Percentiles rank a stretch among this genome's conserved stretches.
These are phyloP conservation scores for Bombus pascuorum DNA, from an alignment of 1,140 invertebrate species.

Conservation along the genomic window DNA sequence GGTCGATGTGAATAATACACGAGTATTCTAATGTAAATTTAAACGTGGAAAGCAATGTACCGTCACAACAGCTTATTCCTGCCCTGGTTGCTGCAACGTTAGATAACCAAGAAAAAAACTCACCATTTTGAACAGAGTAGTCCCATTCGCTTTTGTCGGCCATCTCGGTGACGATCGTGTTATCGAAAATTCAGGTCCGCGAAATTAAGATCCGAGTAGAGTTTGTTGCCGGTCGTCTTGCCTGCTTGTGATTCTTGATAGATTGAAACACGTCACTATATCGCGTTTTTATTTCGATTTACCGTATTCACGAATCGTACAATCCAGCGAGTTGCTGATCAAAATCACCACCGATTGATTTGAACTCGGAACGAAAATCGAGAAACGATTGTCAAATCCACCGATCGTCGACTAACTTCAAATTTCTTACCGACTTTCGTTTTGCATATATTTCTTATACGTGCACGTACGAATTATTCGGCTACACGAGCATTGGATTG, in stretches of 20 bases:
- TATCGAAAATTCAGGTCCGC: conserved; percentile 76
- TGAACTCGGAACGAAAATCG: not conserved
- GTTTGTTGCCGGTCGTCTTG: conserved; percentile 77
- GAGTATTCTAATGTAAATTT: conserved; percentile 7
- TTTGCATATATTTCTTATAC: no score
- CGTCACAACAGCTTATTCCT: not conserved
- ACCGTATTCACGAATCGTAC: not conserved
- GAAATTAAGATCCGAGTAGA: conserved; percentile 80
- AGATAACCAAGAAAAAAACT: conserved; percentile 45
- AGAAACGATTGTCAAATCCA: not conserved
- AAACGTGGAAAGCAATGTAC: not conserved
- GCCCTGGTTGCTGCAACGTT: not conserved
- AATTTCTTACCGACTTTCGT: not conserved
- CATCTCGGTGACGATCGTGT: conserved; percentile 68
- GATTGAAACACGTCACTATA: conserved; percentile 19
- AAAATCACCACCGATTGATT: not conserved
- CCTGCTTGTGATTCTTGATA: conserved; percentile 35
- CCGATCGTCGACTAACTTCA: not conserved
- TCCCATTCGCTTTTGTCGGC: conserved; percentile 76
- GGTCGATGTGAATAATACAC: not conserved
- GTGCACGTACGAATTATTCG: not conserved
- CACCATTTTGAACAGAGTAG: conserved; percentile 78
- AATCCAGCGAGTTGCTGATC: not conserved
- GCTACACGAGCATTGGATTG: not conserved
- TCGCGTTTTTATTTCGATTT: not conserved